Conservation (phyloP, 2,888 invertebrate genomes). For the Cheilosia urbana region DNA sequence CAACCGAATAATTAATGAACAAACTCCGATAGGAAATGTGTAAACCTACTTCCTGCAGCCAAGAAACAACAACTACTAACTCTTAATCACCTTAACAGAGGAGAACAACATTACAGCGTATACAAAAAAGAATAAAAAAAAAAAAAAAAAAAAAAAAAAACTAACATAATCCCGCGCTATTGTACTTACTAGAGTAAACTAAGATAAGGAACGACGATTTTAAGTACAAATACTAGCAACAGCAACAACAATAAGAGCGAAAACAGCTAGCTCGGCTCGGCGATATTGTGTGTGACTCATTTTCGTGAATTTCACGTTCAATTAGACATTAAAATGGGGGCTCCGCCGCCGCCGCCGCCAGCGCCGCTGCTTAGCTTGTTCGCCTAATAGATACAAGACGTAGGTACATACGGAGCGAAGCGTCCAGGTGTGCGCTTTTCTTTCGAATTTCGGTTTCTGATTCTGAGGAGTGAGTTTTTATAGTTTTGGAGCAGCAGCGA, state of each 20-base stretch:
- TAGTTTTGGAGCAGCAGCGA: not conserved
- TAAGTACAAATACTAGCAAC: conserved; percentile 71
- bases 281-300: conserved; percentile 69
- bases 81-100: conserved; percentile 58
- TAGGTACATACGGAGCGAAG: conserved; percentile 42
- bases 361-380: conserved; percentile 38
- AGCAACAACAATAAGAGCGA: conserved; percentile 37
- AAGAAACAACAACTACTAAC: conserved; percentile 59
- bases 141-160: conserved; percentile 28
- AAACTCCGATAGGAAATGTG: conserved; percentile 71
- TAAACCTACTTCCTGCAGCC: conserved; percentile 68
- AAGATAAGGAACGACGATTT: conserved; percentile 67
- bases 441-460: conserved; percentile 45
- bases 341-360: conserved; percentile 33
- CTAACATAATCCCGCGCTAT: conserved; percentile 69
- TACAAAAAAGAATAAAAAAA: conserved; percentile 35
- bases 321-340: conserved; percentile 65
- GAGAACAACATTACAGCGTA: conserved; percentile 38
- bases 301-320: conserved; percentile 71
- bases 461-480: conserved; percentile 45
- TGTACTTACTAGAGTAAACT: conserved; percentile 72
- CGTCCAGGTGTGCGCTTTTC: conserved; percentile 75
- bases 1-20: conserved; percentile 68
- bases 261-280: conserved; percentile 44
- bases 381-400: conserved; percentile 54